Conservation (phyloP, 1,140 invertebrate species). For the Ladona fulva region DNA sequence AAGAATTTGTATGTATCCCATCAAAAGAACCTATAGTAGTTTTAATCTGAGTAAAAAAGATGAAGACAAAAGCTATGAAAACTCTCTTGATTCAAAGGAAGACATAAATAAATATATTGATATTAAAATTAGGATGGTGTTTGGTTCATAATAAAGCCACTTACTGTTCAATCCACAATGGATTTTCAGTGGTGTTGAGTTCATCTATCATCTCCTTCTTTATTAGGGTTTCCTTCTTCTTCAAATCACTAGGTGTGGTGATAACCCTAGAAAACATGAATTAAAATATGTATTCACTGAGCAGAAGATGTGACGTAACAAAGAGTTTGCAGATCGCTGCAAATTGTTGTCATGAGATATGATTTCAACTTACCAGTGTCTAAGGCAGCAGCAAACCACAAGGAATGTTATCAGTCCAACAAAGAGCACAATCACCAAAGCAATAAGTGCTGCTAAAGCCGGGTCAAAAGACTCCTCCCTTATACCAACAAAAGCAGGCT, state of each 20-base stretch:
- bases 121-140: too few relatives aligned
- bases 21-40: too few relatives aligned
- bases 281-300: not conserved
- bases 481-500: conserved; percentile 43
- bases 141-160: conserved; percentile 30
- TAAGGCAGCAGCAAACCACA: conserved; percentile 79
- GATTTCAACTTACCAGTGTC: conserved; percentile 58
- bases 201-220: conserved; percentile 75
- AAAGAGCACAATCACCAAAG: conserved; percentile 73
- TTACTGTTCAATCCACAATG: conserved; percentile 85
- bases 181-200: conserved; percentile 75
- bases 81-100: too few relatives aligned
- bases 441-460: conserved; percentile 73
- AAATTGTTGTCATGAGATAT: not conserved
- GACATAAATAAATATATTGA: too few relatives aligned
- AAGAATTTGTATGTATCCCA: too few relatives aligned
- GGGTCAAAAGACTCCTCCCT: conserved; percentile 68
- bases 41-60: too few relatives aligned
- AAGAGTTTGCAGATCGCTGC: too few relatives aligned
- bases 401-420: conserved; percentile 79
- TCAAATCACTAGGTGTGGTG: conserved; percentile 52
- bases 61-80: too few relatives aligned
- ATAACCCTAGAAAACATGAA: conserved; percentile 42
- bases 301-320: conserved; percentile 15
- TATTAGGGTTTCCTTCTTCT: conserved; percentile 70